Percentiles rank a stretch among this genome's conserved stretches.
Conservation (phyloP, 2,888 invertebrate species). For the Chaitophorus viminalis region DNA sequence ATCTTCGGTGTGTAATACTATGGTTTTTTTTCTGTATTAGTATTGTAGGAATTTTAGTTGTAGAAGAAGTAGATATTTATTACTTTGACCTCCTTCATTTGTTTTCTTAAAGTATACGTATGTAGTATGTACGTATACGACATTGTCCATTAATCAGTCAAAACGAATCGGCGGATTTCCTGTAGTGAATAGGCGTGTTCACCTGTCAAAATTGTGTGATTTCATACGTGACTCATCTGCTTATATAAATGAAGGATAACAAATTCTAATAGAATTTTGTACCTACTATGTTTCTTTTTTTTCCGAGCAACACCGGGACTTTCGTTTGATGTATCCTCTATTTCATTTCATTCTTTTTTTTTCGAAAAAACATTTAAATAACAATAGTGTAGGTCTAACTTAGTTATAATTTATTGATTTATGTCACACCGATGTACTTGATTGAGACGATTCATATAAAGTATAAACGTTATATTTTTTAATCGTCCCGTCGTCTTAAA, state of each 20-base stretch:
- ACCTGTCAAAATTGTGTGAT: constrained; percentile 54
- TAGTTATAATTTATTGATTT: too few relatives aligned
- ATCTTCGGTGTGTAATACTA: constrained; percentile 17
- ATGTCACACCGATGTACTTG: too few relatives aligned
- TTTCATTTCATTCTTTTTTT: background rate
- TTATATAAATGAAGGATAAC: constrained; percentile 11
- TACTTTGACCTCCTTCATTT: constrained; percentile 59
- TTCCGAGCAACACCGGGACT: background rate
- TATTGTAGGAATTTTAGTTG: background rate
- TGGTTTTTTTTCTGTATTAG: constrained; percentile 1
- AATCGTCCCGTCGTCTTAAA: too few relatives aligned
- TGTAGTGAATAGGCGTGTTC: constrained; percentile 49
- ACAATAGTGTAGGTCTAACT: too few relatives aligned
- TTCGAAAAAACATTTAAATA: too few relatives aligned
- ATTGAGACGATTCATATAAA: too few relatives aligned
- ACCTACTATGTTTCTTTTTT: background rate
- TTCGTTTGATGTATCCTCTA: background rate
- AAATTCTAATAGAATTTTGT: background rate
- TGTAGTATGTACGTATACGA: constrained; percentile 7
- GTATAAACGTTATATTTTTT: too few relatives aligned
- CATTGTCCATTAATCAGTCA: constrained; percentile 56
- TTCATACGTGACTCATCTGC: constrained; percentile 51
- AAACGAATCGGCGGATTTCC: constrained; percentile 60
- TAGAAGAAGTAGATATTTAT: constrained; percentile 47
- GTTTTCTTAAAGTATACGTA: constrained; percentile 38